Conservation (phyloP, 2,113 vertebrate genomes). For the Rhea pennata region DNA sequence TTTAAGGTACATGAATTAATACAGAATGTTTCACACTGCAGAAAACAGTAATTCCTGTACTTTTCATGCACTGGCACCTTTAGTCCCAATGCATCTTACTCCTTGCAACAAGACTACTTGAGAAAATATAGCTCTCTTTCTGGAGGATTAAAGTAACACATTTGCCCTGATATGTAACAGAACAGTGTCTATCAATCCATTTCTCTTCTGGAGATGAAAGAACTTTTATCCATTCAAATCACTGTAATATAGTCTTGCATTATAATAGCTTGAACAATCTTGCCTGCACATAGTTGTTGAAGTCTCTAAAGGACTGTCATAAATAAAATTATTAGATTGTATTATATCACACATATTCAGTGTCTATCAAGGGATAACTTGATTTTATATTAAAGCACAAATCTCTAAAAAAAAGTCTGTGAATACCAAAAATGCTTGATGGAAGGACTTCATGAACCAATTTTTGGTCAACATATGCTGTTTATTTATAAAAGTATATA, state of each 20-base stretch:
- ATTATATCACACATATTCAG: conserved; percentile 8
- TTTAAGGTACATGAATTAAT: not conserved
- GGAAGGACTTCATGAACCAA: not conserved
- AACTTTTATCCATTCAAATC: conserved; percentile 35
- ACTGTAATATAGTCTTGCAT: conserved; percentile 32
- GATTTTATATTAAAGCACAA: conserved; percentile 5
- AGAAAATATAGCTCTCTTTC: not conserved
- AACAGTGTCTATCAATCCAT: not conserved
- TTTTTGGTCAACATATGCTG: not conserved
- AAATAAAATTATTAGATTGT: conserved; percentile 53
- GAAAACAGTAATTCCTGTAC: not conserved
- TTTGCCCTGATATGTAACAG: conserved; percentile 1
- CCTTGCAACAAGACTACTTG: not conserved
- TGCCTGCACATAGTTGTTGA: not conserved
- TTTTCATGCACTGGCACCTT: not conserved
- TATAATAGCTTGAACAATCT: conserved; percentile 50
- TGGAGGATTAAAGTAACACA: not conserved
- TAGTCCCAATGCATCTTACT: not conserved
- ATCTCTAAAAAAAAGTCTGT: not conserved
- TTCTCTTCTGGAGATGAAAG: not conserved
- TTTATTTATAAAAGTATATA: not conserved
- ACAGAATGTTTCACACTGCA: not conserved
- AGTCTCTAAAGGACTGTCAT: conserved; percentile 43
- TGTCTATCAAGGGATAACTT: not conserved
- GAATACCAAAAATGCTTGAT: not conserved